Evolutionary conservation across 2,113 vertebrate genomes (phyloP), one percentile per base, ranked within the genome.

Genomic region (Regulus satrapa): DNA sequence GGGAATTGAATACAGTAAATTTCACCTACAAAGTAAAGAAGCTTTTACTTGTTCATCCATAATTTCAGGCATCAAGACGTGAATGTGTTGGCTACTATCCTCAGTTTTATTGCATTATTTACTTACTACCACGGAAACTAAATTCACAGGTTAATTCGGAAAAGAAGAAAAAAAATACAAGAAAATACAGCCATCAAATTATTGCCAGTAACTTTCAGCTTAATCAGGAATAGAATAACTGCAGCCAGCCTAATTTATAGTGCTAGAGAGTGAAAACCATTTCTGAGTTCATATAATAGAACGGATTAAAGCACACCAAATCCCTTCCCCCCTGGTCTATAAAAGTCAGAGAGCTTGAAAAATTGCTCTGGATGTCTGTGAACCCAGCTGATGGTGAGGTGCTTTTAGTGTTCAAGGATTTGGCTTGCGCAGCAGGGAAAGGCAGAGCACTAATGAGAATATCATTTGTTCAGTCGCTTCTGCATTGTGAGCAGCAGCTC

Each of bases 321-420:
- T 94, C 94, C 94, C 85, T 93, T 80, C 74, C 88, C 86, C 92
- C 80, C 20, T 2, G 14, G 82, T 90, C 95, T 94, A 80, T 96
- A 96, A 96, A 96, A 97, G 96, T 95, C 95, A 96, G 48, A 51
- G 82, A 96, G 92, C 92, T 93, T 95, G 95, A 97, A 96, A 92
- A 96, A 95, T 94, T 13, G 32, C 83, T 61, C 43, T 94, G 76
- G 72, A 74, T 96, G 93, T 63, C 82, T 96, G 90, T 88, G 89
- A 97, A 93, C 75, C 82, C 94, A 94, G 90, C 85, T 94, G 94
- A 96, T 94, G 82, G 88, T 67, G 92, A 83, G 88, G 94, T 88
- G 85, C 93, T 96, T 96, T 96, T 92, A 94, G 92, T 18, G 75
- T 88, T 96, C 46, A 52, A 93, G 93, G 93, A 88, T 94, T 93